These are phyloP conservation scores for Gobio gobio DNA, from an alignment of 2,113 vertebrate genomes.

Conservation along the genomic window DNA sequence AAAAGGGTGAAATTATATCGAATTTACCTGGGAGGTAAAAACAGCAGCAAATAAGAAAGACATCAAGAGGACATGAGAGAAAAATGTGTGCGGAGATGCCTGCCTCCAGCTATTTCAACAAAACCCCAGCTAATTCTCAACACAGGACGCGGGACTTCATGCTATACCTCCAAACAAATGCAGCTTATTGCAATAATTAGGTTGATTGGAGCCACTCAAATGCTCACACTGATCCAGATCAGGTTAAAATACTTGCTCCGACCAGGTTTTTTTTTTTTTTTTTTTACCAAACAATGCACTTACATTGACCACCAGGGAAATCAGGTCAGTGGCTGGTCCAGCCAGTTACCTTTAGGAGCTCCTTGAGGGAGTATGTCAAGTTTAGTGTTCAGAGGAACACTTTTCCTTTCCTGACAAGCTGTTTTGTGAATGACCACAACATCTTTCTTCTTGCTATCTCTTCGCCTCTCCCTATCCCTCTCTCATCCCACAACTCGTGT, in stretches of 20 bases:
- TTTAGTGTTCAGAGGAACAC: background rate
- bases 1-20: background rate
- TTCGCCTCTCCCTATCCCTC: background rate
- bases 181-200: background rate
- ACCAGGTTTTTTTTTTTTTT: constrained; percentile 9
- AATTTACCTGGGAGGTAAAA: background rate
- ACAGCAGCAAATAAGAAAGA: background rate
- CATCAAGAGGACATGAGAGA: background rate
- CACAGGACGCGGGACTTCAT: background rate
- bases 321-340: constrained; percentile 51
- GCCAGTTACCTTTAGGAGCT: background rate
- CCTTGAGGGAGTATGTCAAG: constrained; percentile 16
- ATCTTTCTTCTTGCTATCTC: background rate
- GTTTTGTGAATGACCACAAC: background rate
- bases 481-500: constrained; percentile 27
- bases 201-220: background rate
- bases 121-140: background rate
- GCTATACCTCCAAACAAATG: background rate
- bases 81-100: background rate
- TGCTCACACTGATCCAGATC: constrained; percentile 9
- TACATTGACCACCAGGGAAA: constrained; percentile 58
- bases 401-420: background rate
- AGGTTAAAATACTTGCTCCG: background rate
- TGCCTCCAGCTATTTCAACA: background rate
- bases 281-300: constrained; percentile 58